Conservation (phyloP, 2,113 vertebrate genomes). For the Quiscalus mexicanus region DNA sequence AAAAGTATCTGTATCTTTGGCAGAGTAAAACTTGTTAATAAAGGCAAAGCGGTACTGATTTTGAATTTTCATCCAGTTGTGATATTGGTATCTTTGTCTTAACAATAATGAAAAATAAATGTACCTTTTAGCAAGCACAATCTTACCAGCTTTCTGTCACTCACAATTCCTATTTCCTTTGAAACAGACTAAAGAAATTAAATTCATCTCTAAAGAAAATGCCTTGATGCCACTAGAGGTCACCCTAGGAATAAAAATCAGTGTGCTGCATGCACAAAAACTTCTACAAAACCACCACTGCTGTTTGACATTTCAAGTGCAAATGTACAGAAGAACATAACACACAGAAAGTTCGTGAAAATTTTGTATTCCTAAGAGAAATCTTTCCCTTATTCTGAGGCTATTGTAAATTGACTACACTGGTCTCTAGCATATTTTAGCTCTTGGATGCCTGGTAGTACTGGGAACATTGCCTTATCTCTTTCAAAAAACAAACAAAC, state of each 20-base stretch:
- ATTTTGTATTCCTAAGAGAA: background rate
- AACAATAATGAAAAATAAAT: background rate
- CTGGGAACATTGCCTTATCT: background rate
- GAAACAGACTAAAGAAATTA: background rate
- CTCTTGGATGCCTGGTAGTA: background rate
- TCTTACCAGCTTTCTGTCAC: background rate
- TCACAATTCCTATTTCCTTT: background rate
- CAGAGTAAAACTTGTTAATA: background rate
- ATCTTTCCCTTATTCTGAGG: background rate
- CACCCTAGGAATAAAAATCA: conserved; percentile 27
- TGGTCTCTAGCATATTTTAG: background rate
- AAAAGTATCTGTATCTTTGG: background rate
- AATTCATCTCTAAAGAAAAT: background rate
- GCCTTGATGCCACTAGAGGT: conserved; percentile 58
- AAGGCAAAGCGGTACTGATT: background rate
- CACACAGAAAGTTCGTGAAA: background rate
- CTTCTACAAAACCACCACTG: background rate
- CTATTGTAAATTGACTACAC: background rate
- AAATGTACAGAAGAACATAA: background rate
- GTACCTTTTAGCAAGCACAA: background rate
- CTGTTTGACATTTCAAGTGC: background rate
- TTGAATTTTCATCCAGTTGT: background rate
- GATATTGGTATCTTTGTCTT: background rate
- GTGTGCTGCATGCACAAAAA: background rate
- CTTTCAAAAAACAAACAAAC: background rate